A percentile compares a stretch with the other conserved stretches of the same genome.
Conservation (phyloP, 2,113 vertebrate genomes). For the Callipepla squamata region DNA sequence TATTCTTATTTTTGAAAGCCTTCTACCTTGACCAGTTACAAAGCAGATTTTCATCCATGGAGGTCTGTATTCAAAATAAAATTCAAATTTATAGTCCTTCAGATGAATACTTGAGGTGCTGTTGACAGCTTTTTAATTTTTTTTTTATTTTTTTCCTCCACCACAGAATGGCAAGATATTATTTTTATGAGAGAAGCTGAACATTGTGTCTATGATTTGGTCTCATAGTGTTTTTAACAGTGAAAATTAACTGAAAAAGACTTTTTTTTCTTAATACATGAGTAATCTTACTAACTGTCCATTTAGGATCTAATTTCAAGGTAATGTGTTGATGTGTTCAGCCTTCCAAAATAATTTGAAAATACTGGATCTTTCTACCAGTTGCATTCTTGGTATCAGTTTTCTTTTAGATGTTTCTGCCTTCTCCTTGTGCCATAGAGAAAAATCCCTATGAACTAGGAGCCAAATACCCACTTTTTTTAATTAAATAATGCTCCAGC, state of each 20-base stretch:
- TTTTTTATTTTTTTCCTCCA: accelerated
- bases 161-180: background rate
- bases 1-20: background rate
- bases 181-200: background rate
- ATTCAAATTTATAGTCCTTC: background rate
- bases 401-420: background rate
- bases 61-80: background rate
- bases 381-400: background rate
- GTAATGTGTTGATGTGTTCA: constrained; percentile 4
- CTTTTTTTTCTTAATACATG: background rate
- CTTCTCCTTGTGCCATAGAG: background rate
- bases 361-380: background rate
- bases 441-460: background rate
- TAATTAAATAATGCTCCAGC: constrained; percentile 34
- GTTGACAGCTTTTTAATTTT: background rate
- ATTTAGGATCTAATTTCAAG: background rate
- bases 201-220: background rate
- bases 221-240: background rate
- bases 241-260: background rate
- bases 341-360: background rate
- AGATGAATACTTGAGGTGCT: background rate
- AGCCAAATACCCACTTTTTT: constrained; percentile 12
- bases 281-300: background rate
- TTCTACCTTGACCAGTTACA: background rate
- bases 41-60: background rate